These are phyloP conservation scores for Leptinotarsa tumamoca DNA, from an alignment of 2,888 invertebrate species.

Conservation along the genomic window DNA sequence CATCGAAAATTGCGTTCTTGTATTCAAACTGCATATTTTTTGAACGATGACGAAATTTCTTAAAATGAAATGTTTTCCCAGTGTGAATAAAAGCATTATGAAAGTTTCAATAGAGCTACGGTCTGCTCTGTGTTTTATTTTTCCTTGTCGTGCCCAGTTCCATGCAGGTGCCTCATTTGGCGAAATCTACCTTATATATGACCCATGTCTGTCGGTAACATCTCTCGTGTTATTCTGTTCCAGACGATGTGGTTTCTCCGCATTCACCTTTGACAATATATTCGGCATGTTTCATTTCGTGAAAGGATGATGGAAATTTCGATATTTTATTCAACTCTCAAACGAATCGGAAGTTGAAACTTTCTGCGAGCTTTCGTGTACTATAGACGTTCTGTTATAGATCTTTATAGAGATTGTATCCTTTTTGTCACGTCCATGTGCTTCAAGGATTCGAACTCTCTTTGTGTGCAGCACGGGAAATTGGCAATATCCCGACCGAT, in stretches of 20 bases:
- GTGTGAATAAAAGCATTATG: too few species aligned
- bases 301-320: neutral
- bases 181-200: too few species aligned
- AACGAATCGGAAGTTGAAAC: neutral
- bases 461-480: neutral
- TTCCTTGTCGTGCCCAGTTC: too few species aligned
- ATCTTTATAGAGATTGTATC: neutral
- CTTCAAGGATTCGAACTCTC: neutral
- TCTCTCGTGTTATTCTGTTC: too few species aligned
- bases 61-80: too few species aligned
- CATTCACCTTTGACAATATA: neutral
- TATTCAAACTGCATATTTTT: too few species aligned
- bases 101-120: too few species aligned
- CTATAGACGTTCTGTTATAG: neutral
- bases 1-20: too few species aligned
- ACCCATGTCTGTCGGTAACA: too few species aligned
- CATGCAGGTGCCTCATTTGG: too few species aligned
- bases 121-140: too few species aligned
- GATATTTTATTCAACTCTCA: neutral
- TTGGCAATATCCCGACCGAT: neutral
- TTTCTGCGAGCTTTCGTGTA: neutral
- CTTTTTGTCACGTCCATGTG: neutral
- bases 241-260: neutral
- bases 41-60: too few species aligned
- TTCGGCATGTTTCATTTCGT: neutral